Conservation (phyloP, 2,797 vertebrate genomes). For the Morus bassanus region DNA sequence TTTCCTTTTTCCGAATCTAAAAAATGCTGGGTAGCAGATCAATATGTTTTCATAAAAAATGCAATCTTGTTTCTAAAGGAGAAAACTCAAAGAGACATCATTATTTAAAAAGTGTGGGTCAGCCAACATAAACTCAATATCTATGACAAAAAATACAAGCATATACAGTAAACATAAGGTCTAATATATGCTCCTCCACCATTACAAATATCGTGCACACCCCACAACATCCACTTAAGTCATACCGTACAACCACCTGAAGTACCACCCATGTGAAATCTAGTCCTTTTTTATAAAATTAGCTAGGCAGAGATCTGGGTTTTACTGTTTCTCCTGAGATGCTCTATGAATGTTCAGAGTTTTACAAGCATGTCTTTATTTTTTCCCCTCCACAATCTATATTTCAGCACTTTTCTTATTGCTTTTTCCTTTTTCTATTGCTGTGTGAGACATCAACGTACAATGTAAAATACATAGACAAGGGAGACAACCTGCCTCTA, state of each 20-base stretch:
- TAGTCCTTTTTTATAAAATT: background rate
- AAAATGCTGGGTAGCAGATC: background rate
- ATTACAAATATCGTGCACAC: background rate
- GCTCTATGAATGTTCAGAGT: background rate
- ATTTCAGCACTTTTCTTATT: background rate
- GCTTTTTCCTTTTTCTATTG: background rate
- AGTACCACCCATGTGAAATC: background rate
- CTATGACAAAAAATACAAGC: background rate
- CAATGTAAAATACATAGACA: background rate
- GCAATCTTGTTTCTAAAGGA: background rate
- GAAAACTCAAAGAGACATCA: background rate
- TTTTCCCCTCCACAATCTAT: background rate
- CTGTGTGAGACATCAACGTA: background rate
- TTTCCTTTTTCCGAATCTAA: background rate
- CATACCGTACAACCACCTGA: background rate
- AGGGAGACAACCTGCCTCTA: background rate
- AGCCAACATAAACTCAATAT: background rate
- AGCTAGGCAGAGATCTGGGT: background rate
- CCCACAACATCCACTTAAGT: background rate
- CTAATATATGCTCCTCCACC: background rate
- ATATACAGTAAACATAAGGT: background rate
- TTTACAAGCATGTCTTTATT: background rate
- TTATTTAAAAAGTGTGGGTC: background rate
- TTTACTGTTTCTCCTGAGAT: background rate
- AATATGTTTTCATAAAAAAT: background rate